A percentile compares a stretch with the other conserved stretches of the same genome.
phyloP scores from a whole-genome alignment of 2,113 vertebrate species.

The Lonchura striata region DNA sequence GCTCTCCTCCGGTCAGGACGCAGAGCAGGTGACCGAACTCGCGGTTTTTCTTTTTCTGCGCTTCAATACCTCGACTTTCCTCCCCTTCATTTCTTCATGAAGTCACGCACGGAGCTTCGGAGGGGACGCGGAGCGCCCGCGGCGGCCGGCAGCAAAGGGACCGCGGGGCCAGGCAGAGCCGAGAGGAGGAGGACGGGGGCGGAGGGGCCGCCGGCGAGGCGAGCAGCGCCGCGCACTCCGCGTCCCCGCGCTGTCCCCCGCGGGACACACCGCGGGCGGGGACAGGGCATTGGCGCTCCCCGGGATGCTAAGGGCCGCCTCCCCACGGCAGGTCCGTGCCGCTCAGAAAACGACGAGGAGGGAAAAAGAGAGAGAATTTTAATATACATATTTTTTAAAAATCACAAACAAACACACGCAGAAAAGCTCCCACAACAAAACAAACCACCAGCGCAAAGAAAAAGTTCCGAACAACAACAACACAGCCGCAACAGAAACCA shows the following conservation, averaged over 20 bases:
- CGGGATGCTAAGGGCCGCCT: background rate
- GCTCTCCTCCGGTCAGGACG: background rate
- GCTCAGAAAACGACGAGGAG: background rate
- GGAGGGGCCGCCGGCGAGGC: background rate
- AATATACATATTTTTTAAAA: accelerated
- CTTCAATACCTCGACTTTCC: background rate
- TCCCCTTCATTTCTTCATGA: background rate
- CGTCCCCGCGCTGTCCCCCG: accelerated
- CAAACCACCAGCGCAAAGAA: background rate
- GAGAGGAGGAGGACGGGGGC: too few species aligned
- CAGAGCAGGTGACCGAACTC: background rate
- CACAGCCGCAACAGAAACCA: too few species aligned
- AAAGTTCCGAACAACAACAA: background rate
- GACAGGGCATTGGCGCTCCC: background rate
- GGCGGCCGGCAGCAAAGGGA: background rate
- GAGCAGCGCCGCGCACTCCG: accelerated
- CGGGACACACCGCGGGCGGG: background rate
- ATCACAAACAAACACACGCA: too few species aligned
- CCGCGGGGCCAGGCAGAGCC: too few species aligned
- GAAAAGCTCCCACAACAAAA: background rate
- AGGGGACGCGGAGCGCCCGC: background rate
- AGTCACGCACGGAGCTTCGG: background rate
- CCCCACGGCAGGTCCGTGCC: background rate
- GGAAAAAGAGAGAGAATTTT: background rate
- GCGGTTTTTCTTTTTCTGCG: background rate